These are phyloP conservation scores for Rhegmatorhina hoffmannsi DNA, from an alignment of 2,113 vertebrate species.

Conservation along the genomic window DNA sequence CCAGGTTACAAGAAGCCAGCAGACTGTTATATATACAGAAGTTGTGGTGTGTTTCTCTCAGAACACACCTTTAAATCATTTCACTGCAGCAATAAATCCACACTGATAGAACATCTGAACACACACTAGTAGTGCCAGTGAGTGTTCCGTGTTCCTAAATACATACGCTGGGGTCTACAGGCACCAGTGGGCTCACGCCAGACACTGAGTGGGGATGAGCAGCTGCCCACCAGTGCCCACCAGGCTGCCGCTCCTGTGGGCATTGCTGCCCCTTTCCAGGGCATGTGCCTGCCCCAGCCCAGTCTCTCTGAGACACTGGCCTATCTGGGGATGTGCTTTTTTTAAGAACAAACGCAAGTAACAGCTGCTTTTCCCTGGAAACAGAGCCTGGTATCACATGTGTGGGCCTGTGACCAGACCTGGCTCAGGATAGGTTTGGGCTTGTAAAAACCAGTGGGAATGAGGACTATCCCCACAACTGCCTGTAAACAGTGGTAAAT, in stretches of 20 bases:
- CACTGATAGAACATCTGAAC: accelerated
- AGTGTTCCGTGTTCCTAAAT: not conserved
- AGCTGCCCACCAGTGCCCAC: not conserved
- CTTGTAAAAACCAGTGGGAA: not conserved
- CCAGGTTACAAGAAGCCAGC: not conserved
- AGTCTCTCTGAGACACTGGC: not conserved
- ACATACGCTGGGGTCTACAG: accelerated
- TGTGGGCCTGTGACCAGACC: not conserved
- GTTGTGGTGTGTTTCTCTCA: accelerated
- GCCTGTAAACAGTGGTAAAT: accelerated
- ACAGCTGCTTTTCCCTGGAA: not conserved
- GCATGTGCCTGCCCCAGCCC: not conserved
- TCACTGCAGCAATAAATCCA: not conserved
- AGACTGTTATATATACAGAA: not conserved
- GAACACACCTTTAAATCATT: not conserved
- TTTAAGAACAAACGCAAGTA: not conserved
- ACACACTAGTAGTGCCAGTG: accelerated
- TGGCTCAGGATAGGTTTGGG: not conserved
- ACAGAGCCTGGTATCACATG: accelerated
- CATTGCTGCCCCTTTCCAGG: not conserved
- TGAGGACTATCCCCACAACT: accelerated
- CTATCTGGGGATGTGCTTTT: not conserved
- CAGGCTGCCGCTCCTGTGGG: not conserved
- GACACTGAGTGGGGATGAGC: accelerated
- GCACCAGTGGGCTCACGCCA: accelerated